A percentile compares a stretch with the other conserved stretches of the same genome.
Evolutionary conservation across 2,797 vertebrate species (phyloP).

Genomic region (Pteropus rufus): DNA sequence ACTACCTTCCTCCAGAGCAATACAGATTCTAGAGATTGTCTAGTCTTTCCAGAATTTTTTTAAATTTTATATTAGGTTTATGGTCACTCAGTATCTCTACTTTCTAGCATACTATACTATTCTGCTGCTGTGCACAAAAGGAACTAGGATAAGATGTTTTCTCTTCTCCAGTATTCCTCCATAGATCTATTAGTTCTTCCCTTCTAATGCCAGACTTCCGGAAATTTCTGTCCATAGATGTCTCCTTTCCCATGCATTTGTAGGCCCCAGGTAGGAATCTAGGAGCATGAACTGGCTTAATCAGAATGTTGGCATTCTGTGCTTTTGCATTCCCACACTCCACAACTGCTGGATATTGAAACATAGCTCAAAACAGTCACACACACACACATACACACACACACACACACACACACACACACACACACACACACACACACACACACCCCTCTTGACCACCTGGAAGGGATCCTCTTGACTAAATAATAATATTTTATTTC

Average conservation of each 20-base stretch:
- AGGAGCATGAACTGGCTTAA: background rate
- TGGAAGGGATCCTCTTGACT: background rate
- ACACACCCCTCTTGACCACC: background rate
- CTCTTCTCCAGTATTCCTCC: background rate
- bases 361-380: background rate
- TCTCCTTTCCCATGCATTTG: background rate
- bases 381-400: background rate
- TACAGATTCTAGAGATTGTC: background rate
- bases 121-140: background rate
- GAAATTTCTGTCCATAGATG: background rate
- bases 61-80: background rate
- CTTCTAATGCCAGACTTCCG: background rate
- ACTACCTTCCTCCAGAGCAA: background rate
- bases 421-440: background rate
- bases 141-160: background rate
- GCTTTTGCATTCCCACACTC: background rate
- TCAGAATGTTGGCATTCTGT: background rate
- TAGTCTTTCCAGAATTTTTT: background rate
- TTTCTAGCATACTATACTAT: background rate
- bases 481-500: background rate
- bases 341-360: background rate
- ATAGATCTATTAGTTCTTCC: background rate
- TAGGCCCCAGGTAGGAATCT: background rate
- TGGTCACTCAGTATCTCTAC: background rate
- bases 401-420: background rate